Conservation (phyloP, 2,797 vertebrate species). For the Setipinna tenuifilis region DNA sequence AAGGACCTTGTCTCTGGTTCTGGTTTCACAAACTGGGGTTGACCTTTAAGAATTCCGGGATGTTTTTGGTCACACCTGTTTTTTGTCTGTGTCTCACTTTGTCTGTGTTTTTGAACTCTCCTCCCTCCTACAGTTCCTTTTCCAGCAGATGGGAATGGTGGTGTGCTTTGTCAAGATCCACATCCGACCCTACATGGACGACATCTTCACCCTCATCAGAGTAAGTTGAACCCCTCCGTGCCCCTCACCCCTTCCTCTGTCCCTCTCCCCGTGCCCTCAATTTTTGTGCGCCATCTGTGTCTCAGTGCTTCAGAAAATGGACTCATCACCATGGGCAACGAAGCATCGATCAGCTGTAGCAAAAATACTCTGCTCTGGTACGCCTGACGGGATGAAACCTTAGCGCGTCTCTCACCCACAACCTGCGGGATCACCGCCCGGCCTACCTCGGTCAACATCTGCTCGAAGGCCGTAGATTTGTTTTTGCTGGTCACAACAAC, state of each 20-base stretch:
- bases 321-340: background rate
- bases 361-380: background rate
- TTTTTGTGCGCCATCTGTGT: background rate
- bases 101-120: background rate
- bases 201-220: slow-evolving; percentile 96
- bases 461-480: background rate
- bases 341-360: background rate
- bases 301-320: background rate
- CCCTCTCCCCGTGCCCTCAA: background rate
- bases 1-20: background rate
- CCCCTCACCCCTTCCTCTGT: background rate
- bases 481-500: slow-evolving; percentile 23
- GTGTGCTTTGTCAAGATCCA: slow-evolving; percentile 98
- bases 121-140: slow-evolving; percentile 83
- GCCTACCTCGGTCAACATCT: background rate
- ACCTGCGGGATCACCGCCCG: background rate
- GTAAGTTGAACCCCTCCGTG: slow-evolving; percentile 78
- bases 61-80: slow-evolving; percentile 31
- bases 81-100: background rate
- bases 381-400: background rate
- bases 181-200: slow-evolving; percentile 98
- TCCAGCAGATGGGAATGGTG: slow-evolving; percentile 98
- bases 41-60: slow-evolving; percentile 10
- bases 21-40: background rate
- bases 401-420: background rate